phyloP scores from a whole-genome alignment of 2,888 invertebrate species.

The Thecocarcelia acutangulata region DNA sequence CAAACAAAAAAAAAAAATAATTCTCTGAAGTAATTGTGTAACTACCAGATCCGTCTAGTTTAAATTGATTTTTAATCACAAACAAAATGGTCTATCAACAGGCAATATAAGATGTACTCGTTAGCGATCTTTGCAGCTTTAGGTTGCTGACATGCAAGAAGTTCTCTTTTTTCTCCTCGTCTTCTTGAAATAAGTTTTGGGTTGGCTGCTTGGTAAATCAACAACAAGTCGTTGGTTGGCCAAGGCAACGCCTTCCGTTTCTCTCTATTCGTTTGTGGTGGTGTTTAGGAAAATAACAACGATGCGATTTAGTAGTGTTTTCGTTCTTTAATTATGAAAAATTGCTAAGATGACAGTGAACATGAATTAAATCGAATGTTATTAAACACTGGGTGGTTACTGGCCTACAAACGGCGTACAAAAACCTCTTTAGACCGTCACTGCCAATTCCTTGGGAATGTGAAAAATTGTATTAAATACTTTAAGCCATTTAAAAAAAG shows the following conservation, averaged over 20 bases:
- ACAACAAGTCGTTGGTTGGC: conserved; percentile 29
- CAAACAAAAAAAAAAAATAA: conserved; percentile 20
- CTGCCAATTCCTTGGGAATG: conserved; percentile 58
- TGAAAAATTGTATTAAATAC: conserved; percentile 59
- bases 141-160: conserved; percentile 35
- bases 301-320: conserved; percentile 38
- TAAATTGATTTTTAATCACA: conserved; percentile 70
- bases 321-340: conserved; percentile 76
- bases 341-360: conserved; percentile 75
- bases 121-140: conserved; percentile 30
- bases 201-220: conserved; percentile 26
- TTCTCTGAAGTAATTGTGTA: conserved; percentile 62
- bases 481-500: conserved; percentile 29
- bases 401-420: conserved; percentile 39
- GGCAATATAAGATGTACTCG: conserved; percentile 23
- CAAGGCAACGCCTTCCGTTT: conserved; percentile 57
- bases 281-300: conserved; percentile 21
- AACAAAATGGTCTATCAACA: conserved; percentile 67
- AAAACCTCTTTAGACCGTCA: conserved; percentile 23
- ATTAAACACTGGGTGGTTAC: conserved; percentile 75
- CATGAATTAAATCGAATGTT: conserved; percentile 77
- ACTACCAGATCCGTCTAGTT: conserved; percentile 66
- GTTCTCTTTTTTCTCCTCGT: neutral
- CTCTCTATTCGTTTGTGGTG: neutral
- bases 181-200: neutral